Evolutionary conservation across 1,140 invertebrate genomes (phyloP), one percentile per base, ranked within the genome.

Genomic region (Pogonomyrmex barbatus): DNA sequence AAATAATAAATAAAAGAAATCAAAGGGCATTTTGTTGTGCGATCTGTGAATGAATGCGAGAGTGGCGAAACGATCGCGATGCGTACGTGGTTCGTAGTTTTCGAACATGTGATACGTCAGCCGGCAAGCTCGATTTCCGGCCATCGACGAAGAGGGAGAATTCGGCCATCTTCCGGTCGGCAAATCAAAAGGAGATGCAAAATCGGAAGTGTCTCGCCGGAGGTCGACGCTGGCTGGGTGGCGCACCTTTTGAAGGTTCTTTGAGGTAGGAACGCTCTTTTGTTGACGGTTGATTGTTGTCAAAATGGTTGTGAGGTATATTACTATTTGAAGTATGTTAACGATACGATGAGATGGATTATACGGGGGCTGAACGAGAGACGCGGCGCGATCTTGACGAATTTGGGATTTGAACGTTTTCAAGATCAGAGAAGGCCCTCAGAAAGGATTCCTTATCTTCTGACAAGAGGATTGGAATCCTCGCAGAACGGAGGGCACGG

Each of bases 301-400:
- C 93, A 94, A 95, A 94, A 94, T 94, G 94, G 94, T 95, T 95
- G 94, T 95, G 94, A 95, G 91, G 92, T 95, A 83, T 94, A 93
- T 92, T 93, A 92, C 89, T 91, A 93, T 92, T 92, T 93, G 89
- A 94, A 93, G 91, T 93, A 93, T 92, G 90, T 94, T 94, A 88
- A 90, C 85, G 90, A 90, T 90, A 88, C 89, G 85, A 85, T 47
- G 60, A 76, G 52, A 52, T 52, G 54, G 30, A 50, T 58, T 82
- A 81, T 60, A 70, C 85, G 24, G 24, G 75, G 39, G 70, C 47
- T 77, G 79, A 76, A 9, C 30, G 87, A 62, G 39, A 4, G 73
- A 75, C 56, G 68, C 52, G 58, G 4, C 75, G 67, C 75, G 87
- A 52, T 39, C 84, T 36, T 68, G 12, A 50, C 3, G 47, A 65